A percentile compares a stretch with the other conserved stretches of the same genome.
Evolutionary conservation across 2,888 invertebrate genomes (phyloP).

Genomic region (Merodon equestris): DNA sequence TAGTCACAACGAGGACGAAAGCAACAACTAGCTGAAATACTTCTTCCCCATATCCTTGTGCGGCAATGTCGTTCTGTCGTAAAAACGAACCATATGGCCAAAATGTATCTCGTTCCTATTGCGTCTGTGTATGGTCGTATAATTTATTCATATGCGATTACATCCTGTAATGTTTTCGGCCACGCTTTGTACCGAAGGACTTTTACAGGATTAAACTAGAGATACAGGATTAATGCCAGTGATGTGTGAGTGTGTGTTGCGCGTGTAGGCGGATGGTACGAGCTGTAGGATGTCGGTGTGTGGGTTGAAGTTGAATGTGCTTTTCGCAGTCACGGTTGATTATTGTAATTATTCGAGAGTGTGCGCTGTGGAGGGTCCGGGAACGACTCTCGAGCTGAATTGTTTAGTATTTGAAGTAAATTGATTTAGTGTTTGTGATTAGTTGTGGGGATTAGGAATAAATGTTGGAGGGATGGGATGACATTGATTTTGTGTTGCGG

Average conservation of each 20-base stretch:
- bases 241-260: conserved; percentile 3
- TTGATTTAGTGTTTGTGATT: conserved; percentile 46
- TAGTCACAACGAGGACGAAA: conserved; percentile 9
- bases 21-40: conserved; percentile 40
- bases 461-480: background rate
- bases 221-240: conserved; percentile 32
- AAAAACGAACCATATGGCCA: conserved; percentile 66
- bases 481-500: too few species aligned
- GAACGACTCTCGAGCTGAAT: conserved; percentile 6
- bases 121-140: conserved; percentile 69
- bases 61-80: background rate
- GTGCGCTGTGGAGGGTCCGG: conserved; percentile 12
- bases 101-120: conserved; percentile 58
- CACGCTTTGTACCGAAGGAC: conserved; percentile 42
- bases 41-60: too few species aligned
- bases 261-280: too few species aligned
- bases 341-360: conserved; percentile 41
- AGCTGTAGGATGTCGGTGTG: too few species aligned
- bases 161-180: conserved; percentile 75
- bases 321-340: conserved; percentile 59
- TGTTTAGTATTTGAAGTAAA: conserved; percentile 56
- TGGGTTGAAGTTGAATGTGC: conserved; percentile 42
- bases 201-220: conserved; percentile 53
- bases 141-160: conserved; percentile 79
- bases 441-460: conserved; percentile 34